Evolutionary conservation across 2,888 invertebrate species (phyloP).

Genomic region (Kuschelorhynchus macadamiae): DNA sequence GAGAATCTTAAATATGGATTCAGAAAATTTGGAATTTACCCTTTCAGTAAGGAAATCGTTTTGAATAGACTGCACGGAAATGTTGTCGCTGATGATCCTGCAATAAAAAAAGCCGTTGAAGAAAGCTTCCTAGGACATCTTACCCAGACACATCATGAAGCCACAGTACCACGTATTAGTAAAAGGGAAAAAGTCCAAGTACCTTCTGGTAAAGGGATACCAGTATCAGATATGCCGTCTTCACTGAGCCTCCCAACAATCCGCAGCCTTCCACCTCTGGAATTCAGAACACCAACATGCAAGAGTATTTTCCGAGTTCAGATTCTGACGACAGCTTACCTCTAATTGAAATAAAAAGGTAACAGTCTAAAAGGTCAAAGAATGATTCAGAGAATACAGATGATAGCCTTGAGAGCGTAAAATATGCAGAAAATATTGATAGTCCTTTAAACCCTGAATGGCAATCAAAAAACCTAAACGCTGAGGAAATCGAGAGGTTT

Average conservation of each 20-base stretch:
- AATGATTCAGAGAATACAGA: conserved; percentile 1
- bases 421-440: conserved; percentile 8
- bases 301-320: not conserved
- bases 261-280: conserved; percentile 8
- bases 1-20: too few relatives aligned
- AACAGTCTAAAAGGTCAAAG: not conserved
- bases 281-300: not conserved
- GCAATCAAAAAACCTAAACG: not conserved
- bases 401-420: not conserved
- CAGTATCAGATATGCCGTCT: conserved; percentile 1
- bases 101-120: not conserved
- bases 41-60: conserved; percentile 9
- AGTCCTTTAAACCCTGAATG: not conserved
- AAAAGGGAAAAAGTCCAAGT: conserved; percentile 30
- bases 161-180: conserved; percentile 36
- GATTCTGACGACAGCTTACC: conserved; percentile 8
- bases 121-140: conserved; percentile 2
- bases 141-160: conserved; percentile 15
- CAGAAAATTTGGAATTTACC: conserved; percentile 5
- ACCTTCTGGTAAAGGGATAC: not conserved
- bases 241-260: conserved; percentile 6
- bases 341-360: conserved; percentile 1
- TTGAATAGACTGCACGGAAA: conserved; percentile 29
- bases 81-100: conserved; percentile 21
- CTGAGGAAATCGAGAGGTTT: conserved; percentile 7